These are phyloP conservation scores for Lasioglossum marginatum DNA, from an alignment of 2,888 invertebrate species.

Conservation along the genomic window DNA sequence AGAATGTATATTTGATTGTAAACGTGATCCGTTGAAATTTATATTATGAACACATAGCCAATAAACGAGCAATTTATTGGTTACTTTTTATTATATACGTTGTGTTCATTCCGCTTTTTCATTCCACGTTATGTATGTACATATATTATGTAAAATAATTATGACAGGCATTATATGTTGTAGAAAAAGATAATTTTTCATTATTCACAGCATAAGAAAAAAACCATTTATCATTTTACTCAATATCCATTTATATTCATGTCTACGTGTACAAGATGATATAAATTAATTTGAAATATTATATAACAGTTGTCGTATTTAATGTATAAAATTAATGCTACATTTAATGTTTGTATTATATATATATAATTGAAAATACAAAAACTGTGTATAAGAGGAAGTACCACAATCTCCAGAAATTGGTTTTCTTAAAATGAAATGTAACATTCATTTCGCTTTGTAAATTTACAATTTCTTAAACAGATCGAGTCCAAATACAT, in stretches of 20 bases:
- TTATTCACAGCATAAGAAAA: slow-evolving; percentile 11
- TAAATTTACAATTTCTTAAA: slow-evolving; percentile 26
- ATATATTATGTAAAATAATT: slow-evolving; percentile 12
- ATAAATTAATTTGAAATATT: slow-evolving; percentile 29
- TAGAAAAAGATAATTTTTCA: slow-evolving; percentile 9
- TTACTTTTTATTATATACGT: neutral
- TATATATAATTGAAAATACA: slow-evolving; percentile 18
- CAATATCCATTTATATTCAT: slow-evolving; percentile 38
- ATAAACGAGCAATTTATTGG: neutral
- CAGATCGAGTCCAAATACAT: neutral
- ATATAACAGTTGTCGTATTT: slow-evolving; percentile 32
- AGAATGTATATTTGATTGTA: neutral
- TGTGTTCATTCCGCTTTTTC: neutral
- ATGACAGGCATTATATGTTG: slow-evolving; percentile 1
- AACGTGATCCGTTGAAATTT: neutral
- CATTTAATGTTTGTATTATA: neutral
- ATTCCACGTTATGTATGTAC: neutral
- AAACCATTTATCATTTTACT: slow-evolving; percentile 22
- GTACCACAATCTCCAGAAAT: slow-evolving; percentile 13
- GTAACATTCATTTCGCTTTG: slow-evolving; percentile 17
- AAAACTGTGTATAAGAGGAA: slow-evolving; percentile 10
- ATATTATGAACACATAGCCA: neutral
- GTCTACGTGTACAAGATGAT: slow-evolving; percentile 29
- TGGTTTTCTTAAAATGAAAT: slow-evolving; percentile 16
- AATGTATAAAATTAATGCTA: slow-evolving; percentile 29